Evolutionary conservation across 2,113 vertebrate species (phyloP).

Genomic region (Proteles cristata): DNA sequence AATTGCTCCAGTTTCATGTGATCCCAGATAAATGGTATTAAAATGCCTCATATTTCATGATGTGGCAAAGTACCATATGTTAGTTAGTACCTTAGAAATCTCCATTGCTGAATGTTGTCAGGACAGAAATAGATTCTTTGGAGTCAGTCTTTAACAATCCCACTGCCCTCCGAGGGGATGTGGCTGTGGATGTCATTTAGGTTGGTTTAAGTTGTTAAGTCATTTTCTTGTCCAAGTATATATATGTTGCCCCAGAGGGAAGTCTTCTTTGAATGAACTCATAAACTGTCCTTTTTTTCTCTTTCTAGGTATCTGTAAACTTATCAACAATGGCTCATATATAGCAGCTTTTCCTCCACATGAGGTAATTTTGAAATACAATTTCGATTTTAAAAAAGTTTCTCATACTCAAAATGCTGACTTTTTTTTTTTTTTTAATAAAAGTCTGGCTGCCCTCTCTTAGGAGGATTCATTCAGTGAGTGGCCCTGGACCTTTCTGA

Average conservation of each 20-base stretch:
- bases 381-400: neutral
- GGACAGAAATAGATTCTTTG: neutral
- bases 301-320: slow-evolving; percentile 93
- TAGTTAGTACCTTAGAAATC: neutral
- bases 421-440: neutral
- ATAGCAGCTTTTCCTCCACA: slow-evolving; percentile 99
- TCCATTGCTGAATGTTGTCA: neutral
- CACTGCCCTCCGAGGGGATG: accelerated
- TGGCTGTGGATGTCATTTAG: neutral
- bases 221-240: neutral
- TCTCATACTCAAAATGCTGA: neutral
- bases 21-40: neutral
- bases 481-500: neutral
- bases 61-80: neutral
- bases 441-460: neutral
- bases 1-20: neutral
- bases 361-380: slow-evolving; percentile 89
- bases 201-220: neutral
- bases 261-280: neutral
- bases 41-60: neutral
- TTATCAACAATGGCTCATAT: slow-evolving; percentile 96
- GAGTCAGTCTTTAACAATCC: neutral
- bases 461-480: neutral
- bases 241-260: neutral
- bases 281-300: slow-evolving; percentile 57